Base-by-base conservation (phyloP, 64 coral and sea anemone genomes). In the Dendronephthya gigantea region DNA sequence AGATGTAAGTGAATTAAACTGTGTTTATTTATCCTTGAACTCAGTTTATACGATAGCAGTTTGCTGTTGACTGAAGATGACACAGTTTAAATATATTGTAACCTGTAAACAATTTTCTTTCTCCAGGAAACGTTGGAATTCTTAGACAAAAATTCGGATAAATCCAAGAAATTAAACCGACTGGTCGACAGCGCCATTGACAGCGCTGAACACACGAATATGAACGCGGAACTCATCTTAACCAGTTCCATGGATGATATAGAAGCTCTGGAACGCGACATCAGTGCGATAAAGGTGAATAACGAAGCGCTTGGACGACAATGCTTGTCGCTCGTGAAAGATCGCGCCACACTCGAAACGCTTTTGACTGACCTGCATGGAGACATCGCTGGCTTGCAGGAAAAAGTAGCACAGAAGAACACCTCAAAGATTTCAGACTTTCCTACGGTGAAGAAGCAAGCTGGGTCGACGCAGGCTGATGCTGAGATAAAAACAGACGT, bases 221-320 rank as follows among this genome's bases (percentile, higher is more conserved):
- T 79, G 36, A 79, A 19, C 72, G 37, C 72, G 8, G 72, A 19
- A 36, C 0, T 35, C 15, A 79, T 79, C 15, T 34, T 79, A 33
- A 79, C 34, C 72, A 79, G 72, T 79, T 79, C 72, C 4, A 28
- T 79, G 72, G 72, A 34, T 0, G 72, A 79, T 79, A 79, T 79
- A 1, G 72, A 79, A 79, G 72, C 72, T 36, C 36, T 79, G 72
- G 72, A 79, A 79, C 30, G 17, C 9, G 72, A 79, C 36, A 34
- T 79, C 36, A 79, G 22, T 3, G 72, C 72, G 14, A 79, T 79
- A 33, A 79, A 79, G 29, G 32, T 14, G 36, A 79, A 79, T 33
- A 79, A 79, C 28, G 72, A 79, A 34, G 29, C 72, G 7, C 36
- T 79, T 36, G 72, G 72, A 2, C 30, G 36, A 9, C 72, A 79